Base-by-base conservation (phyloP, 2,113 vertebrate species). In the Delphinapterus leucas region DNA sequence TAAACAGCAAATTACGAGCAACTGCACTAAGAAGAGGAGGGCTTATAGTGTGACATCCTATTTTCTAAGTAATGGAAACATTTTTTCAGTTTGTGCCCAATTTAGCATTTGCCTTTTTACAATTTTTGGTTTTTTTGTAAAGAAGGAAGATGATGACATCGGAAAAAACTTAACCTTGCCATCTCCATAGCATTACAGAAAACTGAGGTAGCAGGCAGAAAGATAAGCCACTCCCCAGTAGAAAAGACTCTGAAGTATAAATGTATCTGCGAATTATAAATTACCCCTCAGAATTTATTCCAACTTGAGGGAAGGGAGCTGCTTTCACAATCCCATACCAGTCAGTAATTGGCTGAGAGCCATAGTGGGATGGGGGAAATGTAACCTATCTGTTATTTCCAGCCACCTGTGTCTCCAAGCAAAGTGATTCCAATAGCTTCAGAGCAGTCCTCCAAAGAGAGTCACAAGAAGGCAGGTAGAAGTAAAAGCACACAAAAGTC, bases 351-450 rank as follows among this genome's bases (percentile, higher is more conserved):
- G 60, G 55, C n/a, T 65, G 60, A 36, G 0, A 17, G 47, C 13
- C 17, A 0, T 17, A 13, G 14, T 15, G 0, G 31, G 12, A 21
- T 15, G 1, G 4, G 13, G 33, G 6, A 7, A 15, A 65, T 9
- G 14, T 33, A 36, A 67, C 53, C 26, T 47, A n/a, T 6, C 13
- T 12, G 41, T 41, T 41, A 31, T 65, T 44, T 44, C 47, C 31
- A 61, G 28, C 21, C 53, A 3, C 58, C 28, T 23, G 8, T 41
- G 44, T 38, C 36, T 73, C 14, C 13, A 23, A 55, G 41, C 33
- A 36, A 67, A 71, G 33, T 14, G 76, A 14, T 68, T 44, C 11
- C 23, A 8, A 20, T 36, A 68, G 47, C 28, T 73, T 15, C 36
- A 23, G 31, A 44, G 26, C 11, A 80, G 18, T 60, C 36, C 38